Evolutionary conservation across 2,888 invertebrate species (phyloP), one percentile per base, ranked within the genome.

Genomic region (Mantis religiosa): DNA sequence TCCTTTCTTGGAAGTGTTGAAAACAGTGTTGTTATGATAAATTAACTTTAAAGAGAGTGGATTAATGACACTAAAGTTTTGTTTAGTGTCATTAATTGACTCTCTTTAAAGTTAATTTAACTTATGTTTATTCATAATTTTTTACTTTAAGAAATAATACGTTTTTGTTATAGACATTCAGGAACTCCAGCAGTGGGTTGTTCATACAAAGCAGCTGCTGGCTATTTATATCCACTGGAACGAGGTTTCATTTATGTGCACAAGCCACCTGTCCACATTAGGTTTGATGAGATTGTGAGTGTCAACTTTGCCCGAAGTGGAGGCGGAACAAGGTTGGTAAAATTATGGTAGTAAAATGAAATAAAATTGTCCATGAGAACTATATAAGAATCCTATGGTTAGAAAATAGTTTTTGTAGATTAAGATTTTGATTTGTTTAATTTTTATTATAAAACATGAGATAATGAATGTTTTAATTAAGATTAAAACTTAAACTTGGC

Each of bases 211-310:
- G 99, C 99, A 14, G 98, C 99, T 0, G 99, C 99, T 0, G 99
- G 99, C 1, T 97, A 98, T 92, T 94, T 99, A 87, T 99, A 99
- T 94, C 99, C 99, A 0, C 93, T 99, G 84, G 99, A 99, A 93
- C 95, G 99, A 91, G 99, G 99, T 15, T 99, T 99, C 92, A 99
- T 99, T 91, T 99, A 98, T 93, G 98, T 99, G 1, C 99, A 99
- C 93, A 99, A 99, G 93, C 99, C 99, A 0, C 99, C 99, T 0
- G 96, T 99, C 90, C 99, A 99, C 92, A 98, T 99, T 90, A 96
- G 99, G 14, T 99, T 99, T 92, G 99, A 99, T 92, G 99, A 99
- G 94, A 97, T 99, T 34, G 95, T 96, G 0, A 97, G 97, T 0
- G 98, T 99, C 14, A 99, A 99, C 93, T 99, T 99, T 94, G 99